Base-by-base conservation (phyloP, 2,797 vertebrate species). In the Linurgus olivaceus region DNA sequence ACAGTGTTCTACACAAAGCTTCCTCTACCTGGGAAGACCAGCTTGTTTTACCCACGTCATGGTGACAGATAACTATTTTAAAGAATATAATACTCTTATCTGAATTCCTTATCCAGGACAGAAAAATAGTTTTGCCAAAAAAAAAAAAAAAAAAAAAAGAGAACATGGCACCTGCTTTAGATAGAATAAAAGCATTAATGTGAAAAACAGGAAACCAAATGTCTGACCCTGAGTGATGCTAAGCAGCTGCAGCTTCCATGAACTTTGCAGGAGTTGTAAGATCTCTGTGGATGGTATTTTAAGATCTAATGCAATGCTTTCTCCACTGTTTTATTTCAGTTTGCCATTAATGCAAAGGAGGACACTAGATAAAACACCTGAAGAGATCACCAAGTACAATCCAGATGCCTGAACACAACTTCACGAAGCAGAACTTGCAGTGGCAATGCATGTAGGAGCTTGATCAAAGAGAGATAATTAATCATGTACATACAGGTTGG, bases 391-490 rank as follows among this genome's bases (percentile, higher is more conserved):
- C 55, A 89, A 15, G 55, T 83, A 78, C 86, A 85, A 87, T 70
- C 88, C 79, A 95, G 89, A 76, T 95, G 87, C 83, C 84, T 73
- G 54, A 94, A 89, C 51, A 19, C 31, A 93, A 74, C 81, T 90
- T 71, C 51, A 88, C 31, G 6, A 93, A 97, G 74, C 83, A 90
- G 86, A 83, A 96, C 93, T 94, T 96, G 96, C 83, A 93, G 84
- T 83, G 86, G 92, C 72, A 42, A 90, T 79, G 80, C 94, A 62
- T 93, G 96, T 89, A 94, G 90, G 66, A 96, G 82, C 96, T 96
- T 94, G 97, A 93, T 95, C 90, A 95, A 95, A 95, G 93, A 85
- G 72, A 93, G 86, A 65, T 50, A 80, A 94, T 96, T 96, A 95
- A 94, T 96, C 95, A 91, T 92, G 96, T 73, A 67, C 62, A 63